A percentile compares a stretch with the other conserved stretches of the same genome.
Evolutionary conservation across 2,797 vertebrate species (phyloP).

Genomic region (Diglossa cyanea): DNA sequence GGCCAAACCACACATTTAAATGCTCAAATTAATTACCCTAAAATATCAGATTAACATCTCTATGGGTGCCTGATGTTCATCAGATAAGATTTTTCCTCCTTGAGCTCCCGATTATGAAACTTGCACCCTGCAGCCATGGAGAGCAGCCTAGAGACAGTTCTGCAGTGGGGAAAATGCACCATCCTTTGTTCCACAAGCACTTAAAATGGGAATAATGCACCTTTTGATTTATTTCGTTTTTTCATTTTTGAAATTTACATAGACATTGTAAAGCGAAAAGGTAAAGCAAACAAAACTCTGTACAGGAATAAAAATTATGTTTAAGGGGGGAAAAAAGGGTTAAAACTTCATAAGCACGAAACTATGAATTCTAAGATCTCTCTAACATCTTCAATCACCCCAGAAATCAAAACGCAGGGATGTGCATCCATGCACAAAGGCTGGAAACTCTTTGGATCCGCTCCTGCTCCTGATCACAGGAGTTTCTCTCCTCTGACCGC

Average conservation of each 20-base stretch:
- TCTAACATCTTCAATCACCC: not conserved
- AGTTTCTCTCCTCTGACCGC: not conserved
- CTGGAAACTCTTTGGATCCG: not conserved
- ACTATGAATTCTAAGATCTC: not conserved
- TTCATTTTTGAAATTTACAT: accelerated
- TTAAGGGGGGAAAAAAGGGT: not conserved
- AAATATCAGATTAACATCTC: not conserved
- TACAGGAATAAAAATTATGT: not conserved
- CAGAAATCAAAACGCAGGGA: not conserved
- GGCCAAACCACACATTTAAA: not conserved
- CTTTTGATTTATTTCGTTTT: not conserved
- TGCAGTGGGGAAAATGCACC: accelerated
- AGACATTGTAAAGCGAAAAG: not conserved
- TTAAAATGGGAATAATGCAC: not conserved
- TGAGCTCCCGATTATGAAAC: not conserved
- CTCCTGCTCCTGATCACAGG: not conserved
- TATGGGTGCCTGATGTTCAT: not conserved
- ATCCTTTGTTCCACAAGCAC: not conserved
- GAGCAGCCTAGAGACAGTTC: not conserved
- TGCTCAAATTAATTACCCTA: not conserved
- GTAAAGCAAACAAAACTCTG: not conserved
- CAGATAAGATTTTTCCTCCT: not conserved
- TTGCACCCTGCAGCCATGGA: accelerated
- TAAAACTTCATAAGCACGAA: not conserved
- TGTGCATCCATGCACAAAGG: not conserved